Evolutionary conservation across 2,797 vertebrate genomes (phyloP).

Genomic region (Diplodus sargus): DNA sequence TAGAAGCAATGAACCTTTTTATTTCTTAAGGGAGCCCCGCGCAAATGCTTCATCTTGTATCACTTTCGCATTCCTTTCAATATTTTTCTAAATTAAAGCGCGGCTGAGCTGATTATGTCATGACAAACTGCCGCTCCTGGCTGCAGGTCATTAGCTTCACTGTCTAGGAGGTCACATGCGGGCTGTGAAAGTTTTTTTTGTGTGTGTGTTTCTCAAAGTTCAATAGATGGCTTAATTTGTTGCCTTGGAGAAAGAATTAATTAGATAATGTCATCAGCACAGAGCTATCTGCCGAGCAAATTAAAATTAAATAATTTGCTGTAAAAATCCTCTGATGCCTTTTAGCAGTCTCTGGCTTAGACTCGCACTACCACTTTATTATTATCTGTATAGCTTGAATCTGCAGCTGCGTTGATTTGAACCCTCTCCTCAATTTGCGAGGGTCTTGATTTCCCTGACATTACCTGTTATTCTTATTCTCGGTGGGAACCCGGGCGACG

Average conservation of each 20-base stretch:
- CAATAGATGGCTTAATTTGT: slow-evolving; percentile 59
- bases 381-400: slow-evolving; percentile 8
- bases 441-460: slow-evolving; percentile 51
- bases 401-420: slow-evolving; percentile 29
- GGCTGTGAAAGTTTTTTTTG: slow-evolving; percentile 38
- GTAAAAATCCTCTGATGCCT: slow-evolving; percentile 16
- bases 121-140: slow-evolving; percentile 46
- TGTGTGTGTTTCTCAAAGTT: slow-evolving; percentile 38
- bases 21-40: slow-evolving; percentile 41
- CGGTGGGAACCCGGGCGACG: slow-evolving; percentile 21
- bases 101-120: slow-evolving; percentile 47
- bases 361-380: not conserved
- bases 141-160: slow-evolving; percentile 53
- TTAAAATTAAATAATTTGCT: slow-evolving; percentile 55
- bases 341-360: slow-evolving; percentile 1
- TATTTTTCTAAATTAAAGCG: slow-evolving; percentile 49
- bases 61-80: slow-evolving; percentile 44
- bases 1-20: slow-evolving; percentile 48
- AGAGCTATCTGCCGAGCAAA: slow-evolving; percentile 44
- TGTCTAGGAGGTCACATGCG: slow-evolving; percentile 48
- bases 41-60: slow-evolving; percentile 36
- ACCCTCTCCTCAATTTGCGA: slow-evolving; percentile 1
- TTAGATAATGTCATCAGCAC: slow-evolving; percentile 52
- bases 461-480: slow-evolving; percentile 39
- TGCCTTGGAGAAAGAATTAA: slow-evolving; percentile 53